Percentiles rank a stretch among this genome's conserved stretches.
Conservation (phyloP, 1,140 invertebrate species). For the Phocides pigmalion region DNA sequence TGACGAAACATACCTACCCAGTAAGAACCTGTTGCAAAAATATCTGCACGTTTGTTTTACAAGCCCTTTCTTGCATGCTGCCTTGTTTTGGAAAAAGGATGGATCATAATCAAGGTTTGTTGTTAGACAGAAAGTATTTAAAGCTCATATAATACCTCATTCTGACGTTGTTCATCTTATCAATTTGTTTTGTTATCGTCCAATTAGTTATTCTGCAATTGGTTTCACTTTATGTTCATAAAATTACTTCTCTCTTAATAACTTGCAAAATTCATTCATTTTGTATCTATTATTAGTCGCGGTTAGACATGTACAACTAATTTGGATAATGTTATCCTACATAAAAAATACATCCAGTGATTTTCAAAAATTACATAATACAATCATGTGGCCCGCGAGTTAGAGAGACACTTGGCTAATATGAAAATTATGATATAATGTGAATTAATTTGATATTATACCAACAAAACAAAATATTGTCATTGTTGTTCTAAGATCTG, state of each 20-base stretch:
- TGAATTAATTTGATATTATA: too few relatives aligned
- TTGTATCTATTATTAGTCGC: too few relatives aligned
- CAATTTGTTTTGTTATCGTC: neutral
- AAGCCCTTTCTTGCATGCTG: constrained; percentile 77
- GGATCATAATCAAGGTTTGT: constrained; percentile 78
- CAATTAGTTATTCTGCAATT: neutral
- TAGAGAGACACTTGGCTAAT: too few relatives aligned
- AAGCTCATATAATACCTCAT: neutral
- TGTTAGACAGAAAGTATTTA: constrained; percentile 6
- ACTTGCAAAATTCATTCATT: neutral
- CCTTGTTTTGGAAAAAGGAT: constrained; percentile 69
- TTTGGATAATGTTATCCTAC: too few relatives aligned
- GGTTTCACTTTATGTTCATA: neutral
- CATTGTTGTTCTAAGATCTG: too few relatives aligned
- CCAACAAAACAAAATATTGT: too few relatives aligned
- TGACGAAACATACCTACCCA: constrained; percentile 10
- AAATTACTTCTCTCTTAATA: neutral
- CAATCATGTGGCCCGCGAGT: too few relatives aligned
- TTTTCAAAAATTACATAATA: too few relatives aligned
- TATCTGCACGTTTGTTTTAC: constrained; percentile 53
- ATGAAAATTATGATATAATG: too few relatives aligned
- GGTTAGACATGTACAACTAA: too few relatives aligned
- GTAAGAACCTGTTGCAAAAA: constrained; percentile 22
- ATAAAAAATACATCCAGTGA: too few relatives aligned
- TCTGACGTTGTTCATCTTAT: neutral